phyloP scores from a whole-genome alignment of 2,113 vertebrate genomes.

The Alethe castanea region DNA sequence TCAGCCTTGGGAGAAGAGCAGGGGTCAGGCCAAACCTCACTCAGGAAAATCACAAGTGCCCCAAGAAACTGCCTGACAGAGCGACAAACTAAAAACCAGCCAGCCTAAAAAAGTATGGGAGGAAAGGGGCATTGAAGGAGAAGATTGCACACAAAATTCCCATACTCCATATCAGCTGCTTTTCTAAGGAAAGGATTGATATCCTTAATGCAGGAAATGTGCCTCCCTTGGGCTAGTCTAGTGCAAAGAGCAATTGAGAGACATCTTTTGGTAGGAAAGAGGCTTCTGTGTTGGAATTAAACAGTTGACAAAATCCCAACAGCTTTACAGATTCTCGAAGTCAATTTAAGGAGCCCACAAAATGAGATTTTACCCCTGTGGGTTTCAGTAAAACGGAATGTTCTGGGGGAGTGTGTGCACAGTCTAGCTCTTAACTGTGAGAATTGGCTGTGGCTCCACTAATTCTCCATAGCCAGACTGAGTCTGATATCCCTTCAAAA shows the following conservation, averaged over 20 bases:
- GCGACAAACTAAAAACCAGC: neutral
- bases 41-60: neutral
- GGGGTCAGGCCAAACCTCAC: neutral
- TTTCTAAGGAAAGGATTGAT: slow-evolving; percentile 8
- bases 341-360: slow-evolving; percentile 48
- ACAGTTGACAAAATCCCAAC: slow-evolving; percentile 49
- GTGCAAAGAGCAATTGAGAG: slow-evolving; percentile 52
- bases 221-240: slow-evolving; percentile 41
- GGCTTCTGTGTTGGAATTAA: slow-evolving; percentile 19
- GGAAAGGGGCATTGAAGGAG: neutral
- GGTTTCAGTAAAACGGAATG: neutral
- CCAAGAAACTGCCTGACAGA: neutral
- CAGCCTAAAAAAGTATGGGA: neutral
- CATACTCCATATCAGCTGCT: neutral
- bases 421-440: neutral
- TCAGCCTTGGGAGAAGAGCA: neutral
- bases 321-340: slow-evolving; percentile 9
- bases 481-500: neutral
- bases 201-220: slow-evolving; percentile 30
- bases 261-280: slow-evolving; percentile 38
- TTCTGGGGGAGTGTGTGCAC: neutral
- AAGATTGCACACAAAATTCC: neutral
- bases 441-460: neutral
- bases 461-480: neutral
- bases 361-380: slow-evolving; percentile 48